Base-by-base conservation (phyloP, 2,113 vertebrate genomes). In the Macrotus californicus region DNA sequence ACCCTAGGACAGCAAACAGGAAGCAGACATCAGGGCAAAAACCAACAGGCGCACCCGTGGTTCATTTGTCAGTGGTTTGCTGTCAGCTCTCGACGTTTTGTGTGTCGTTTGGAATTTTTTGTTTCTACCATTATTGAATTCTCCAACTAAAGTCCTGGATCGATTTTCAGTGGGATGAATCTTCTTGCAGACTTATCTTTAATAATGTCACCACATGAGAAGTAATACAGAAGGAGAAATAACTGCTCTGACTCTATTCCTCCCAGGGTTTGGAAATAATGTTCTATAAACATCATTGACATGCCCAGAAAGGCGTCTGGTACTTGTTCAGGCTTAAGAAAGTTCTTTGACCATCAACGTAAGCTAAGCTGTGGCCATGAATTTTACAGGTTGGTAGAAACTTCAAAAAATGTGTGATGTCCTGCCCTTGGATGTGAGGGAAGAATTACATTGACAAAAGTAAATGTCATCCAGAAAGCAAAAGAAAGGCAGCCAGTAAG, bases 101-200 rank as follows among this genome's bases (percentile, higher is more conserved):
- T 26, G 36, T 80, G 80, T 48, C 72, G 29, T 75, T 75, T 75
- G 64, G 79, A 89, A 54, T 48, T 41, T 56, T 92, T 43, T 91
- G 22, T 91, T 87, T 91, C 50, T 92, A 29, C 7, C 22, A 50
- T 22, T 13, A 10, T n/a, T 22, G 61, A 41, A 26, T 66, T 82
- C 89, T 48, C 92, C 46, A 10, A 10, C 8, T 7, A 70, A 56
- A 59, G 21, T 48, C 48, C 52, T 87, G 70, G 22, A 72, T 87
- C 73, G 72, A 89, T 76, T 61, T 46, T 76, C 81, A 73, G 66
- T 21, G 39, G 79, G 66, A 15, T 96, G 50, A 31, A 46, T 69
- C 95, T 88, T 92, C 61, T 73, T 82, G 24, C 43, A 61, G 90
- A 81, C 72, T 94, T 75, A 80, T 50, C 54, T 93, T 73, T 50